Conservation (phyloP, 2,113 vertebrate species). For the Guaruba guarouba region DNA sequence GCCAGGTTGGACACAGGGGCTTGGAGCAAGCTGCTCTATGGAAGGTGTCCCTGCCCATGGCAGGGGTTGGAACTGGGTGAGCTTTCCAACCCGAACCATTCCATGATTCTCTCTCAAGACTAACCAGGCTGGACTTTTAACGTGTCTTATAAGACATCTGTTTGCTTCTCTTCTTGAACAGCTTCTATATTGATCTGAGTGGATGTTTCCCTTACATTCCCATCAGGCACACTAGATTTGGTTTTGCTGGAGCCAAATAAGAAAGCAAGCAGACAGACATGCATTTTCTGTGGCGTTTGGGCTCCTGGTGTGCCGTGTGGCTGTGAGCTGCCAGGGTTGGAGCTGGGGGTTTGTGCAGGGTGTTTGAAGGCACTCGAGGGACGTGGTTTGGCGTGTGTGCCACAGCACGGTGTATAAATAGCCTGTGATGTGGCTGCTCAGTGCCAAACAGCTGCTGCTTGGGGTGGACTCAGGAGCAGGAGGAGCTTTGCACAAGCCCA, state of each 20-base stretch:
- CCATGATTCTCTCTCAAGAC: background rate
- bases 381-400: background rate
- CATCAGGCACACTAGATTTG: accelerated
- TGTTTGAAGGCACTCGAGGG: background rate
- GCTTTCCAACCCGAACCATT: background rate
- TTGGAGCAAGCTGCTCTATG: no score
- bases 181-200: accelerated
- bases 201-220: background rate
- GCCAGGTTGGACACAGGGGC: no score
- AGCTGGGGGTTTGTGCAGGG: background rate
- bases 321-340: background rate
- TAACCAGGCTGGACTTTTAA: background rate
- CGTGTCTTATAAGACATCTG: background rate
- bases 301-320: background rate
- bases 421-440: background rate
- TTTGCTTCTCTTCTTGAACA: background rate
- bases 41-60: background rate
- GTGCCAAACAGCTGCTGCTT: conserved; percentile 43
- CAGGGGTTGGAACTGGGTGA: background rate
- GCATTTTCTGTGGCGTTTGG: background rate
- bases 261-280: background rate
- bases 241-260: background rate
- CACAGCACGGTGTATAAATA: background rate
- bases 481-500: background rate
- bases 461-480: accelerated